These are phyloP conservation scores for Panzeria rudis DNA, from an alignment of 2,888 invertebrate genomes.

Conservation along the genomic window DNA sequence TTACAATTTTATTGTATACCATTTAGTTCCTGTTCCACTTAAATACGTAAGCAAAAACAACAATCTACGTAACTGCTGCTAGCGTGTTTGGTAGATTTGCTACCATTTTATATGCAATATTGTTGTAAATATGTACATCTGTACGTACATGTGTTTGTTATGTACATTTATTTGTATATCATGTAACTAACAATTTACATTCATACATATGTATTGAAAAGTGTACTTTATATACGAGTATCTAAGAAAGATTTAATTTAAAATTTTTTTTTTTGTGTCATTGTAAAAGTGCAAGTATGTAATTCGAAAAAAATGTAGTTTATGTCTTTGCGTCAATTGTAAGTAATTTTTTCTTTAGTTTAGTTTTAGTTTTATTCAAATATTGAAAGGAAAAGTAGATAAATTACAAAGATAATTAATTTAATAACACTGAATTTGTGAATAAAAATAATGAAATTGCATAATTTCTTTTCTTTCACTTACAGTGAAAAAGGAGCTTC, in stretches of 20 bases:
- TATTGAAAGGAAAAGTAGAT: conserved; percentile 66
- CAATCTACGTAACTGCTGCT: conserved; percentile 51
- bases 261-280: conserved; percentile 40
- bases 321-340: conserved; percentile 21
- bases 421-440: neutral
- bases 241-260: conserved; percentile 11
- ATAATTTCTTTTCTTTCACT: neutral
- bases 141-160: neutral
- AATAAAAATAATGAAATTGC: neutral
- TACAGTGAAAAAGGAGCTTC: too few species aligned
- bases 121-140: conserved; percentile 22
- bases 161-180: neutral
- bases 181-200: neutral
- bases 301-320: conserved; percentile 30
- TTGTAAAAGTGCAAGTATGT: conserved; percentile 53
- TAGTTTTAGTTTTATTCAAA: conserved; percentile 12
- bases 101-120: conserved; percentile 42
- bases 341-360: conserved; percentile 32
- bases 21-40: conserved; percentile 74
- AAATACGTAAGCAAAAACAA: conserved; percentile 63
- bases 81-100: conserved; percentile 53
- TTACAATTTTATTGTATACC: conserved; percentile 51
- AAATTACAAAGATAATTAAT: conserved; percentile 30
- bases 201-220: too few species aligned
- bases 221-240: neutral